Evolutionary conservation across 2,113 vertebrate genomes (phyloP).

Genomic region (Trochalopteron elliotii): DNA sequence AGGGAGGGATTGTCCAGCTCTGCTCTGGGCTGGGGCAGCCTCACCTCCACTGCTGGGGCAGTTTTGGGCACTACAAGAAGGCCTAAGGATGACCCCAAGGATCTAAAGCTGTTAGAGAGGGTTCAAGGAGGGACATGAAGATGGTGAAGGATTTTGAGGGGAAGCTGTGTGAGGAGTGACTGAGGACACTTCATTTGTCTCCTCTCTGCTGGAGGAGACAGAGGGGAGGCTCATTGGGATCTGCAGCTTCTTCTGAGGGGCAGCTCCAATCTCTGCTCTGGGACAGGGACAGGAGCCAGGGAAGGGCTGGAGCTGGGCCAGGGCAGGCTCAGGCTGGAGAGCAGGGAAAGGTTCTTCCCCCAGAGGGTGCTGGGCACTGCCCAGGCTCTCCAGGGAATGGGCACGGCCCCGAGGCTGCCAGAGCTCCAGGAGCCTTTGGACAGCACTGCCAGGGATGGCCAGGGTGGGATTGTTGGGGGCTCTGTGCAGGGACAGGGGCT

Average conservation of each 20-base stretch:
- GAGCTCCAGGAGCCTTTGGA: background rate
- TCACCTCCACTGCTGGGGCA: background rate
- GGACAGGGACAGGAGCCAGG: accelerated
- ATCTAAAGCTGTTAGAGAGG: background rate
- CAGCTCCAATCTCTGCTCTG: background rate
- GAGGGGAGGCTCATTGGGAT: background rate
- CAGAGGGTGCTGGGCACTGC: background rate
- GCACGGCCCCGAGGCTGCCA: background rate
- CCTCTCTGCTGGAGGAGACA: background rate
- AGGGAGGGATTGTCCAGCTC: background rate
- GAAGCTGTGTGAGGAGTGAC: background rate
- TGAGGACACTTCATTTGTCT: background rate
- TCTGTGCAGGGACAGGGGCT: background rate
- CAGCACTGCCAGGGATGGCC: background rate
- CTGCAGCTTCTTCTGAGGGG: background rate
- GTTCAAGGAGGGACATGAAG: background rate
- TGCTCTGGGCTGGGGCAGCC: background rate
- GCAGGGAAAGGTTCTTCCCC: background rate
- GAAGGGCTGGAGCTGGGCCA: background rate
- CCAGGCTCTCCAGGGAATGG: background rate
- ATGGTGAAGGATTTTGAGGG: background rate
- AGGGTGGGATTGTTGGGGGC: background rate
- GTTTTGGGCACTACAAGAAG: background rate
- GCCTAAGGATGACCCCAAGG: background rate
- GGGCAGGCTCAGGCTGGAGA: background rate